A percentile compares a stretch with the other conserved stretches of the same genome.
These are phyloP conservation scores for Crematogaster levior DNA, from an alignment of 2,888 invertebrate species.

Conservation along the genomic window DNA sequence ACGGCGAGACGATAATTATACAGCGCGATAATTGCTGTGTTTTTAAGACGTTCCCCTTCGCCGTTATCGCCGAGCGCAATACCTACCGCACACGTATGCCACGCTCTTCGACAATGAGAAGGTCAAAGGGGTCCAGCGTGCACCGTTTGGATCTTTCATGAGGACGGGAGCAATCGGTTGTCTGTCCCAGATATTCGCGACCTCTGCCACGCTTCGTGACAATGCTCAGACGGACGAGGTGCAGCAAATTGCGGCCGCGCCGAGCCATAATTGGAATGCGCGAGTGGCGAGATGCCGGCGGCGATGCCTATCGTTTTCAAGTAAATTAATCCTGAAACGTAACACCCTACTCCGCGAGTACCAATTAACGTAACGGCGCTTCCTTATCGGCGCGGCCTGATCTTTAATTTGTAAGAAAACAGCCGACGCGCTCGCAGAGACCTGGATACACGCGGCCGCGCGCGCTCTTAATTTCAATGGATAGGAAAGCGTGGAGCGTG, in stretches of 20 bases:
- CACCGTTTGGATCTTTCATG: not conserved
- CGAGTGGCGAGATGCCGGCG: slow-evolving; percentile 46
- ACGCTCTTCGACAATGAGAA: not conserved
- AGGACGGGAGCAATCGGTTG: slow-evolving; percentile 2
- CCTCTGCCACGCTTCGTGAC: slow-evolving; percentile 52
- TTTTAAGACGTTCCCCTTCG: not conserved
- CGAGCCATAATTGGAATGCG: slow-evolving; percentile 35
- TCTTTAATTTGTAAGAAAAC: slow-evolving; percentile 61
- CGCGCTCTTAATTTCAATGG: slow-evolving; percentile 61
- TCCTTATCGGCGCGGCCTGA: slow-evolving; percentile 62
- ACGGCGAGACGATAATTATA: not conserved
- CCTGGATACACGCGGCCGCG: slow-evolving; percentile 40
- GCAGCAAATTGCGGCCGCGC: slow-evolving; percentile 59
- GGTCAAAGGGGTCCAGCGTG: not conserved
- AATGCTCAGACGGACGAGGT: slow-evolving; percentile 49
- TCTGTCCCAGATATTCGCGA: slow-evolving; percentile 45
- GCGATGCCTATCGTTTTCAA: slow-evolving; percentile 68
- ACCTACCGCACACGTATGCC: not conserved
- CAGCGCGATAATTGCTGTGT: slow-evolving; percentile 5
- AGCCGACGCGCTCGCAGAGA: slow-evolving; percentile 39
- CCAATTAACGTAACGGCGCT: slow-evolving; percentile 72
- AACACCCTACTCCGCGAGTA: slow-evolving; percentile 56
- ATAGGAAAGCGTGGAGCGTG: slow-evolving; percentile 34
- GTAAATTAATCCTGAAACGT: slow-evolving; percentile 72
- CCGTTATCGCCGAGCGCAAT: slow-evolving; percentile 16